Evolutionary conservation across 2,888 invertebrate species (phyloP), one percentile per base, ranked within the genome.

Genomic region (Acrobasis repandana): DNA sequence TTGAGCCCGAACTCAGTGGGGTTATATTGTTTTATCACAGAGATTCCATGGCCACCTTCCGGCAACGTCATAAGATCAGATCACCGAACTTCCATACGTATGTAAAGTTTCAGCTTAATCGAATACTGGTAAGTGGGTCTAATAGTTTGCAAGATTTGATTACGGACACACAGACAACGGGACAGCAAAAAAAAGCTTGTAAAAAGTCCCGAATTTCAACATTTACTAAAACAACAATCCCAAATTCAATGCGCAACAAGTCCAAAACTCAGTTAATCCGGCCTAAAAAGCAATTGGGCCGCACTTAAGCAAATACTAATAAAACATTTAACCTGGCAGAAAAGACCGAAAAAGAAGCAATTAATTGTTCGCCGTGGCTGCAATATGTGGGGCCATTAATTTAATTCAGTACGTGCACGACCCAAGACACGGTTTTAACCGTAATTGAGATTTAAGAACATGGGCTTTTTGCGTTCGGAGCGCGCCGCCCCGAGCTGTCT

Each of bases 371-470:
- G 74, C 80, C 80, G 76, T 78, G 79, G 75, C 79, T 86, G 91
- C 91, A 91, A 92, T 92, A 91, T 92, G 89, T 92, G 91, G 73
- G 79, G 80, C 88, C 92, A 92, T 92, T 92, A 91, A 92, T 92
- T 92, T 89, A 90, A 90, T 91, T 89, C 90, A 86, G 86, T 87
- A 88, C 89, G 89, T 89, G 88, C 80, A 77, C 79, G 83, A 75
- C 81, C 81, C 84, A 79, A 86, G 91, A 89, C 90, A 87, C 83
- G 90, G 90, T 90, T 89, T 89, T 86, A 87, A 88, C 90, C 89
- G 83, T 91, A 92, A 92, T 92, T 90, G 91, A 88, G 91, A 92
- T 91, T 91, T 91, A 92, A 92, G 91, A 90, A 90, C 79, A 76
- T 69, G 78, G 80, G 77, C 85, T 83, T 87, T 88, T 86, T 83